Percentiles rank a stretch among this genome's conserved stretches.
phyloP scores from a whole-genome alignment of 2,797 vertebrate species.

The Microhierax caerulescens region DNA sequence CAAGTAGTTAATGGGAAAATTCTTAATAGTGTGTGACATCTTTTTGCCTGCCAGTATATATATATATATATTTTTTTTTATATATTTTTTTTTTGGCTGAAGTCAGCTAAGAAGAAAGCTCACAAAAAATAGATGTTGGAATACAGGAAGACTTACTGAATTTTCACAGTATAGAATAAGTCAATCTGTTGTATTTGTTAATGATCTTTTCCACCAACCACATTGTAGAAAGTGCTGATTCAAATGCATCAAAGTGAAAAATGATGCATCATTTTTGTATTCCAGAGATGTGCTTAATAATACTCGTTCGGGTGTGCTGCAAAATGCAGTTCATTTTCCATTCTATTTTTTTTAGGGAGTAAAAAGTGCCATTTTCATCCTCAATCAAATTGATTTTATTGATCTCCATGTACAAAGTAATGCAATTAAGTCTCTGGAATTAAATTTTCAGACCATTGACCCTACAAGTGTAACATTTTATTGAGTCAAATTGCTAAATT shows the following conservation, averaged over 20 bases:
- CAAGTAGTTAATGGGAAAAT: not conserved
- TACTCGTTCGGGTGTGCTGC: constrained; percentile 21
- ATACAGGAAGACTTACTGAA: constrained; percentile 64
- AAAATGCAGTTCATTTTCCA: constrained; percentile 54
- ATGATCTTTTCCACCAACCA: constrained; percentile 58
- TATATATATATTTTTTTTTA: not conserved
- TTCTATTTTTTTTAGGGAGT: constrained; percentile 62
- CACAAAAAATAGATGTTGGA: not conserved
- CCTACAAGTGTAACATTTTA: constrained; percentile 86
- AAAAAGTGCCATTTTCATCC: constrained; percentile 70
- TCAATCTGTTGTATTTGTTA: constrained; percentile 72
- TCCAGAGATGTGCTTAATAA: constrained; percentile 51
- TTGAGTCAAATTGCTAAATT: constrained; percentile 89
- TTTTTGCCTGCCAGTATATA: not conserved
- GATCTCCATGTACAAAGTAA: constrained; percentile 84
- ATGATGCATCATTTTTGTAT: constrained; percentile 26
- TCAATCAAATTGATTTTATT: constrained; percentile 87
- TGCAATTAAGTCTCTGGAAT: constrained; percentile 89
- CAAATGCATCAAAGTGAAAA: constrained; percentile 19
- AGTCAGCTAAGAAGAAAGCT: not conserved
- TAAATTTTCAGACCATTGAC: constrained; percentile 88
- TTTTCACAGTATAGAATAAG: constrained; percentile 72
- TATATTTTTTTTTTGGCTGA: not conserved
- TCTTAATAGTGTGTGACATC: not conserved
- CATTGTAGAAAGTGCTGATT: constrained; percentile 53